Evolutionary conservation across 2,113 vertebrate species (phyloP), one percentile per base, ranked within the genome.

Genomic region (Perccottus glenii): DNA sequence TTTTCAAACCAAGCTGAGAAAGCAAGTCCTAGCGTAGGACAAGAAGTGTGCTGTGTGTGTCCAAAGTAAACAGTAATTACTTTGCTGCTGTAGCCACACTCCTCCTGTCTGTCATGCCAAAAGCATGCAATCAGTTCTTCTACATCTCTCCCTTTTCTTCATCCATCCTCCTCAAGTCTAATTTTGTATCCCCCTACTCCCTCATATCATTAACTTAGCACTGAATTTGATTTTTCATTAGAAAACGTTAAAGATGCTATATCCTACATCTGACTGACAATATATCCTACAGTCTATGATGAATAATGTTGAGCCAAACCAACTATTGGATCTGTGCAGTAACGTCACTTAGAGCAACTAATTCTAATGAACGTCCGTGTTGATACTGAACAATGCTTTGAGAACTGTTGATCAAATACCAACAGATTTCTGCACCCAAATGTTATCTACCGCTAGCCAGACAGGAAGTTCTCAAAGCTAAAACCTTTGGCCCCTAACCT

Each of bases 11-110:
- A 56, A 73, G 84, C 78, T 77, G 85, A 87, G 80, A 48, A 81
- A 77, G 75, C 83, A 68, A 43, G 71, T 80, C 50, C 2, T 2
- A 46, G 44, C 56, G 70, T 75, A 48, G 64, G 40, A 33, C 36
- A 66, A 0, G 70, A 45, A 45, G 58, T 60, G 67, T 16, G 11
- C 45, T 6, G 65, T 67, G 78, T 51, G 69, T 48, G 57, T 73
- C 83, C 80, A 85, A 84, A 84, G 79, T 80, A 88, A 88, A 89
- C 79, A 85, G 83, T 85, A 85, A 89, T 89, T 86, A 88, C 80
- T 81, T 11, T 75, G 19, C 77, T 76, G 62, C 75, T 64, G 75
- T 50, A 77, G 85, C 63, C 83, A 65, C 80, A 79, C 84, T 86
- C 84, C 75, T 74, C n/a, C n/a, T n/a, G 77, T 81, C 81, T 77